These are phyloP conservation scores for Epinephelus coioides DNA, from an alignment of 2,797 vertebrate genomes.

Conservation along the genomic window DNA sequence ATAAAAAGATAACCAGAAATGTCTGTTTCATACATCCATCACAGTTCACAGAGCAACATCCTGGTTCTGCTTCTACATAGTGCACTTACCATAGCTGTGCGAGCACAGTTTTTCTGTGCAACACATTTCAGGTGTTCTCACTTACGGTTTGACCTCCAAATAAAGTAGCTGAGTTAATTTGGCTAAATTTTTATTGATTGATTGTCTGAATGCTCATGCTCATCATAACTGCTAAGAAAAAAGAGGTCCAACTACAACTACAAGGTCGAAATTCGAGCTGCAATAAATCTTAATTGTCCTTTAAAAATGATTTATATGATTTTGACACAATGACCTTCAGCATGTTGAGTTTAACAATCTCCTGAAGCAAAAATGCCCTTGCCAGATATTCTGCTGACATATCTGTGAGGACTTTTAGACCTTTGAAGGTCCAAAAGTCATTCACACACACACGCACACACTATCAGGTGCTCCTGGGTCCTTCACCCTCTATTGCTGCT, in stretches of 20 bases:
- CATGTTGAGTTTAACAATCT: conserved; percentile 12
- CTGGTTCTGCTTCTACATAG: background rate
- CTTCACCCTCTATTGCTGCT: conserved; percentile 50
- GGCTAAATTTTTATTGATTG: conserved; percentile 1
- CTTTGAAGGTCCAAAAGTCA: conserved; percentile 46
- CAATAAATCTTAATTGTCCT: conserved; percentile 24
- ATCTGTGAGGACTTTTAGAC: conserved; percentile 22
- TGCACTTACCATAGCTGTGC: background rate
- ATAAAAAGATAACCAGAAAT: too few relatives aligned
- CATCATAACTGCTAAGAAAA: background rate
- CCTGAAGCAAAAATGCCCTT: conserved; percentile 14
- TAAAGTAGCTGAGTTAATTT: background rate
- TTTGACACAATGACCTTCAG: conserved; percentile 20
- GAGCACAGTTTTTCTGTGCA: background rate
- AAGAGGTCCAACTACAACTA: background rate
- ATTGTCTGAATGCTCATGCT: background rate
- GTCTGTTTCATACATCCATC: too few relatives aligned
- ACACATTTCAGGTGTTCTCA: background rate
- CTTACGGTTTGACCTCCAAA: background rate
- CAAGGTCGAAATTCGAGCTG: conserved; percentile 4
- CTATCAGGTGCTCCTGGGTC: conserved; percentile 26
- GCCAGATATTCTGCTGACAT: conserved; percentile 8
- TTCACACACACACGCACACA: conserved; percentile 2
- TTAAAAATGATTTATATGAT: conserved; percentile 18
- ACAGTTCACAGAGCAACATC: background rate